Evolutionary conservation across 2,113 vertebrate species (phyloP), one percentile per base, ranked within the genome.

Genomic region (Solea solea): DNA sequence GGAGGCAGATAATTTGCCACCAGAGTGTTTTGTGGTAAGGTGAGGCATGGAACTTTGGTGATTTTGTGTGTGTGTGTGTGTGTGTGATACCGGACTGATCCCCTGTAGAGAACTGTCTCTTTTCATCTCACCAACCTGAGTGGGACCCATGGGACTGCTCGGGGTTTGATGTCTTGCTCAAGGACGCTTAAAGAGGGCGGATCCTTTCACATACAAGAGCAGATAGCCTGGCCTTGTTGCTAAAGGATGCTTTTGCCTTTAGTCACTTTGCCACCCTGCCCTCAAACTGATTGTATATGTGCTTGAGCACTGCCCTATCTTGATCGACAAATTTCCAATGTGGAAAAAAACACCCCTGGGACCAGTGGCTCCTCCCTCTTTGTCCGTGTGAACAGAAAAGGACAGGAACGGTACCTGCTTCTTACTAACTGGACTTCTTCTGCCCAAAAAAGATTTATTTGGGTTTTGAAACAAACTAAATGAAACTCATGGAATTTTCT

Each of bases 1-100:
- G 80, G 82, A 76, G 82, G 64, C 69, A 78, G 77, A 84, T 86
- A 50, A 84, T 84, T 86, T 89, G 84, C 87, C 86, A 87, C 84
- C 82, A 61, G 76, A 78, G 83, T 82, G 76, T 85, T 89, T 81
- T 86, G 83, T 84, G 72, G 83, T 74, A 81, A 82, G 75, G 79
- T 74, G 87, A 86, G 81, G 86, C 57, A 52, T 86, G 74, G 84
- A 83, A 78, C 85, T 80, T 81, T 78, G 70, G 83, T 87, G 84
- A 83, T 74, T 91, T 78, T 69, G 85, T 61, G 34, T 73, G 2
- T 21, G 44, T 60, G 9, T 57, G n/a, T 9, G 9, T 59, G 10
- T 42, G 58, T 76, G 67, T 76, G 73, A 70, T 81, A 69, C 74
- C 81, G 64, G 69, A 79, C 57, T 80, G 82, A 85, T 85, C 75